phyloP scores from a whole-genome alignment of 2,888 invertebrate species.

The Andricus curvator region DNA sequence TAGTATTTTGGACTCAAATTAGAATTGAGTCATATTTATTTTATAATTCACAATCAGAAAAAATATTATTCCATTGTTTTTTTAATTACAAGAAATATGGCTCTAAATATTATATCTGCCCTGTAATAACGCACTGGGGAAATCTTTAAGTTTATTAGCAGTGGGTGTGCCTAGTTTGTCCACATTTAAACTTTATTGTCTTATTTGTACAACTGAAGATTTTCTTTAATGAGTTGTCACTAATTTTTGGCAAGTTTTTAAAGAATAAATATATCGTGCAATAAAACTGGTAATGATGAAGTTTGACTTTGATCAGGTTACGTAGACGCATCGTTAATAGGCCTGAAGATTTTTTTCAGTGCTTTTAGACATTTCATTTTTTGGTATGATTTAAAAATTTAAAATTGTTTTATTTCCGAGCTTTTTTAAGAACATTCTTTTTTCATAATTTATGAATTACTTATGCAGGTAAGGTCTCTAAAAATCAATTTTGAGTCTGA shows the following conservation, averaged over 20 bases:
- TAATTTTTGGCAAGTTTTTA: background rate
- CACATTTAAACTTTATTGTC: conserved; percentile 15
- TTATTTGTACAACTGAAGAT: background rate
- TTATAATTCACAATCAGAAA: background rate
- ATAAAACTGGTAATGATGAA: background rate
- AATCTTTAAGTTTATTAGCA: conserved; percentile 36
- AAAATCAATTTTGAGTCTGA: background rate
- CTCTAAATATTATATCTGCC: conserved; percentile 42
- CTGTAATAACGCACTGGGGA: conserved; percentile 30
- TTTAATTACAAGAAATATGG: conserved; percentile 27
- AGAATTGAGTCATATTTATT: background rate
- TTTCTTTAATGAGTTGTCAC: background rate
- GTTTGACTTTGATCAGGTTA: conserved; percentile 10
- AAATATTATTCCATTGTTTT: conserved; percentile 38
- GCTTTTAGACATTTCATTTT: conserved; percentile 20
- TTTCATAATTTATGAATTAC: background rate
- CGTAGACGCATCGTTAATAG: conserved; percentile 30
- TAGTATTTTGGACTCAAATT: background rate
- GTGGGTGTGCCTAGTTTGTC: conserved; percentile 16
- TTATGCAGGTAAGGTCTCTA: background rate
- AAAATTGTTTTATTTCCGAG: background rate
- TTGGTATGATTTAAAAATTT: background rate
- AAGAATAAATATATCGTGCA: background rate
- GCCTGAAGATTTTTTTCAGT: conserved; percentile 38
- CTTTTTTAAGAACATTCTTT: background rate